Base-by-base conservation (phyloP, 2,113 vertebrate genomes). In the Ptyas mucosa region DNA sequence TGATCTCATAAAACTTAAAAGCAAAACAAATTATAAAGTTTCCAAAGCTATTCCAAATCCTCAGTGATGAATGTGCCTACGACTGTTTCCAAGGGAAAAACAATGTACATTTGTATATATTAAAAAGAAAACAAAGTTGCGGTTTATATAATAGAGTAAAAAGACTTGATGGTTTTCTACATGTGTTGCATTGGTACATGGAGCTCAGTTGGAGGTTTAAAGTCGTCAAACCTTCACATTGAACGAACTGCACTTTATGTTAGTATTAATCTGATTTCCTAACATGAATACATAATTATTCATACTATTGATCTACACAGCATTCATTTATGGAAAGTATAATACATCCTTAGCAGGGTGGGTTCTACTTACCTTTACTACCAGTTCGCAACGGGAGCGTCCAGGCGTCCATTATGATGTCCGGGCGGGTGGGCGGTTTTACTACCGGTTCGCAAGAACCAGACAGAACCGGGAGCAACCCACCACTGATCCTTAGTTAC, bases 51-150 rank as follows among this genome's bases (percentile, higher is more conserved):
- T 75, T 51, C 26, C 39, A 87, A 87, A 53, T 6, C 10, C 9
- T n/a, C 18, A 1, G 39, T n/a, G 29, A 88, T 91, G 34, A n/a
- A 49, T 91, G 7, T 64, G 39, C 8, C 21, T 55, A 24, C 75
- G 55, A 34, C 26, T 21, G 0, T 69, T 11, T 39, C 64, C 9
- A 75, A 39, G 69, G 20, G 39, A 12, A 90, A 39, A 29, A 75
- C 89, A 91, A 57, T 85, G 85, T 24, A 91, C 87, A 81, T 91
- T 91, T 57, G 81, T 85, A 88, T 58, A 34, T 6, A 21, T 53
- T 34, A 5, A 43, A n/a, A 94, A 89, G 85, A 94, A 94, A 92
- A 91, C 57, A 94, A 94, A 92, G 11, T 57, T 61, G 93, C 91
- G 93, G 90, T 88, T 52, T 88, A 85, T 51, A 90, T 8, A 23